Base-by-base conservation (phyloP, 2,888 invertebrate genomes). In the Helicoverpa assulta region DNA sequence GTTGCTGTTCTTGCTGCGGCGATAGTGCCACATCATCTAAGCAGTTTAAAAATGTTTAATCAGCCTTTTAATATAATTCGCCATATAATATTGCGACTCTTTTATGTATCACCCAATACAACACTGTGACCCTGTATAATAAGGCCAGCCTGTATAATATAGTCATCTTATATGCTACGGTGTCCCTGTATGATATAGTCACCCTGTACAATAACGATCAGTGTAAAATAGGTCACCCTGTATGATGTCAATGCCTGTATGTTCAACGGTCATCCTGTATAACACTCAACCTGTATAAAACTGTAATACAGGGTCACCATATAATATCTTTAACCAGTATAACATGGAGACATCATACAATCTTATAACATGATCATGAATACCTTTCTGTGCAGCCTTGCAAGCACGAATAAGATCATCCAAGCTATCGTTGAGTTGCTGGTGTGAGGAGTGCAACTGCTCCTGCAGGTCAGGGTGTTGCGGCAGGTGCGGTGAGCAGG, bases 371-470 rank as follows among this genome's bases (percentile, higher is more conserved):
- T 33, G 7, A 40, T 14, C 14, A 40, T 10, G 33, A 0, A 40
- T 40, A 70, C 70, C 71, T 10, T 19, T 37, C 52, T 75, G 67
- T 40, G 73, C 72, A 7, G 73, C 7, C 33, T 66, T 50, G 59
- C 87, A 87, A 0, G 84, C 85, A 0, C 66, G 67, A 56, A 70
- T 76, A 12, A 90, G 68, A 33, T 78, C 76, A 0, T 84, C 72
- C 12, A 90, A 55, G 12, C 81, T 77, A 0, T 75, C 68, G 43
- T 85, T 80, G 65, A 91, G 71, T 19, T 82, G 69, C 14, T 72
- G 53, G 0, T 72, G 76, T 0, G 67, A 57, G 33, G 84, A 73
- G 67, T 89, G 64, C n/a, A 73, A 70, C 3, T 83, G 73, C 5
- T 57, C 68, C 5, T 79, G 72, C 54, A 47, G 14, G 86, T 71